Base-by-base conservation (phyloP, 1,140 invertebrate genomes). In the Zaprionus davidi region DNA sequence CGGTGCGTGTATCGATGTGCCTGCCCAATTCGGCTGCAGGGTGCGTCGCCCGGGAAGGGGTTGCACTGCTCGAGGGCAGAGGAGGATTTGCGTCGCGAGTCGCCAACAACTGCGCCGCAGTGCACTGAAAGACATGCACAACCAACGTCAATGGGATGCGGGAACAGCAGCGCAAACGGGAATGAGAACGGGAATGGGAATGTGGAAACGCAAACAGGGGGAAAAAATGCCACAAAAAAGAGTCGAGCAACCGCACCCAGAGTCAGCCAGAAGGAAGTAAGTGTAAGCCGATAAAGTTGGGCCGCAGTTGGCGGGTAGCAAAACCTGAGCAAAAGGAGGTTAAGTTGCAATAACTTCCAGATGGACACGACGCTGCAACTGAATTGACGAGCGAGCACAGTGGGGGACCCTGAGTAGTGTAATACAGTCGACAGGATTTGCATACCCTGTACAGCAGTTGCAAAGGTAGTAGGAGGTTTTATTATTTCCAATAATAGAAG, bases 61-160 rank as follows among this genome's bases (percentile, higher is more conserved):
- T 75, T 71, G 72, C 67, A 75, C 53, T 28, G 67, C 22, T 36
- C 17, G 36, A 56, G 38, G 58, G 22, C 55, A 34, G 53, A 66
- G 69, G 58, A 62, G 77, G 81, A 83, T 80, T 83, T 83, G 72
- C 81, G 81, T 69, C 72, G 69, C 77, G 56, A 63, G 51, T 57
- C 34, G 31, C 38, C 65, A 63, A 73, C 68, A 69, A 84, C 66
- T 85, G 74, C 81, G 82, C 65, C 74, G 78, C 66, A 74, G 66
- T 85, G 81, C 81, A 78, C 38, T 44, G 31, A 73, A 53, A 44
- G 73, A 53, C 73, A 60, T 67, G 71, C 63, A 49, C 65, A 53
- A 55, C 26, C 34, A 22, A 69, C 12, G 22, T 57, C 57, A 15
- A 65, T 5, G 57, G 38, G 51, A 41, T 22, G 22, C 17, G 17